phyloP scores from a whole-genome alignment of 2,797 vertebrate genomes.

The Malurus splendens region DNA sequence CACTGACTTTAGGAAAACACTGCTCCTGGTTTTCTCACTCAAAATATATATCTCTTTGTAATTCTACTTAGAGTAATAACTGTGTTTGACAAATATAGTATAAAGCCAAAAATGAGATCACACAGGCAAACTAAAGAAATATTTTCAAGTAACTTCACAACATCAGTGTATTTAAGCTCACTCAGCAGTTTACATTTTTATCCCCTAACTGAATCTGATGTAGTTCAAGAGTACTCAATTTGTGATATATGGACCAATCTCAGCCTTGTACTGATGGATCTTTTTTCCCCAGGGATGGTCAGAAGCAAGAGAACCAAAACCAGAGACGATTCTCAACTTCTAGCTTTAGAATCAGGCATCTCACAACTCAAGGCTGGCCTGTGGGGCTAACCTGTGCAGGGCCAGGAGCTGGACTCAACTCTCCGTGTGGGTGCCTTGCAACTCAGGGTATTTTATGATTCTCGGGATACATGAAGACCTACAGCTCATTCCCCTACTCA shows the following conservation, averaged over 20 bases:
- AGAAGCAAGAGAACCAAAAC: not conserved
- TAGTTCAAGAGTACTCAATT: not conserved
- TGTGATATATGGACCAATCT: not conserved
- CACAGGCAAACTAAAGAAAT: not conserved
- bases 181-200: not conserved
- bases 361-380: not conserved
- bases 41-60: accelerated
- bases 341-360: not conserved
- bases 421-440: not conserved
- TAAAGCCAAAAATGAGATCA: not conserved
- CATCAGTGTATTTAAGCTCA: not conserved
- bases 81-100: not conserved
- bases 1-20: not conserved
- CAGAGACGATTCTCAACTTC: not conserved
- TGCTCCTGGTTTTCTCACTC: not conserved
- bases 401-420: not conserved
- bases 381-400: no score
- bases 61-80: not conserved
- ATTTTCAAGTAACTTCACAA: not conserved
- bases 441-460: not conserved
- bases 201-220: not conserved
- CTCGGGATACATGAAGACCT: not conserved
- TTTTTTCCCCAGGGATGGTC: not conserved
- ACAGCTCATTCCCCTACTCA: not conserved
- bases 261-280: not conserved